A percentile compares a stretch with the other conserved stretches of the same genome.
These are phyloP conservation scores for Polydrusus pterygomalis DNA, from an alignment of 2,888 invertebrate species.

Conservation along the genomic window DNA sequence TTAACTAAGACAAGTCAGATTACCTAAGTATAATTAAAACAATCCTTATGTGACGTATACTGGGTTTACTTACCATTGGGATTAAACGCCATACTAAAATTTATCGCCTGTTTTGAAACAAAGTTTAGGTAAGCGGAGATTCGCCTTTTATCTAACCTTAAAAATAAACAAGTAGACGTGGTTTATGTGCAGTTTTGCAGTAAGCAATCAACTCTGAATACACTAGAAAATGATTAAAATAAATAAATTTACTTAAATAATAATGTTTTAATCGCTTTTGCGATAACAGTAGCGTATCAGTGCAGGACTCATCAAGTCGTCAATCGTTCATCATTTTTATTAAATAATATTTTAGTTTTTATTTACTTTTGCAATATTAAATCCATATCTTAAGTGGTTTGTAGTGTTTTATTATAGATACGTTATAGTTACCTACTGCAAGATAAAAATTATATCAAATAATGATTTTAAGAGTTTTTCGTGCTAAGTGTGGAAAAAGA, in stretches of 20 bases:
- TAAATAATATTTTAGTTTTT: neutral
- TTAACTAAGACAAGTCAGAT: neutral
- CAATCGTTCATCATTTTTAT: neutral
- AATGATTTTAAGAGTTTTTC: too few relatives aligned
- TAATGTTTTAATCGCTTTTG: neutral
- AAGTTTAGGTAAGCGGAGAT: neutral
- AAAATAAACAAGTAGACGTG: neutral
- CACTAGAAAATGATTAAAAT: constrained; percentile 28
- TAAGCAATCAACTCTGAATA: neutral
- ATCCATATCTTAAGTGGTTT: neutral
- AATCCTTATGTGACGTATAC: neutral
- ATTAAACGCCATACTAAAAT: constrained; percentile 58
- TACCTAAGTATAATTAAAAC: neutral
- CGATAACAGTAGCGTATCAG: constrained; percentile 35
- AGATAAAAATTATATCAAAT: too few relatives aligned
- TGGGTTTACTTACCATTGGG: constrained; percentile 58
- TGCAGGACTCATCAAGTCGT: neutral
- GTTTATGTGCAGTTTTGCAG: neutral
- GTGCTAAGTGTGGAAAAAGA: too few relatives aligned
- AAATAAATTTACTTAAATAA: neutral
- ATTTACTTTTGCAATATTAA: neutral
- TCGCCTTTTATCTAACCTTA: neutral
- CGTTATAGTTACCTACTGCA: neutral
- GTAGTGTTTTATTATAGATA: neutral
- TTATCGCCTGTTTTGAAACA: neutral